These are phyloP conservation scores for Parus major DNA, from an alignment of 2,113 vertebrate species.

Conservation along the genomic window DNA sequence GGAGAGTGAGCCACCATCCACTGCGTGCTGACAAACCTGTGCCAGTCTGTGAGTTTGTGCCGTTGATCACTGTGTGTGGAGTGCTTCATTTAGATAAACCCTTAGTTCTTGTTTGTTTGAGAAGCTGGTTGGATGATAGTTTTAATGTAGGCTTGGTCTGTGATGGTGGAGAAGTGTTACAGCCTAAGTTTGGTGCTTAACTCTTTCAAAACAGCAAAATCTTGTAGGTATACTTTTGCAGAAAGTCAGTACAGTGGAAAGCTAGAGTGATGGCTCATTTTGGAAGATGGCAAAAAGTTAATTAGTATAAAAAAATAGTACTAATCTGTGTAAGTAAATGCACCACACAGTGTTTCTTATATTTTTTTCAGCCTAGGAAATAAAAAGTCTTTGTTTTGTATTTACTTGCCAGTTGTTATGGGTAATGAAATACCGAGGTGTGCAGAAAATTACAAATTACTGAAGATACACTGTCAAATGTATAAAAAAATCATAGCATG, in stretches of 20 bases:
- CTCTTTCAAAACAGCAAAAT: background rate
- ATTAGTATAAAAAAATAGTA: background rate
- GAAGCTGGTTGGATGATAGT: background rate
- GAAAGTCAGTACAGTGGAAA: background rate
- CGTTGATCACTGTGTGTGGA: background rate
- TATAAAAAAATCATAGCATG: background rate
- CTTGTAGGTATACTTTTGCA: background rate
- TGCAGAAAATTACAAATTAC: background rate
- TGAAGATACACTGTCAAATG: background rate
- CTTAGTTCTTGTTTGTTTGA: background rate
- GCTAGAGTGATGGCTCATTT: background rate
- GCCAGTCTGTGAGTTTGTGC: background rate
- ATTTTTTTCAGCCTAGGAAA: background rate
- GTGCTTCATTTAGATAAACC: background rate
- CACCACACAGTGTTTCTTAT: background rate
- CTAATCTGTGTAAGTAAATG: background rate
- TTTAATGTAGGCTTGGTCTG: background rate
- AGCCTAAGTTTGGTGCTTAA: background rate
- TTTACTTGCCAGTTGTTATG: background rate
- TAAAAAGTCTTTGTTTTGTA: background rate
- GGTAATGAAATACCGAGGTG: background rate
- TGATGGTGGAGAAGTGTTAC: background rate
- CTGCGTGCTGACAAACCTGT: background rate
- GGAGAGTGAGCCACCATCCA: background rate
- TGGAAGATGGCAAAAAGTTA: background rate